Evolutionary conservation across 2,113 vertebrate species (phyloP), one percentile per base, ranked within the genome.

Genomic region (Pomatostomus ruficeps): DNA sequence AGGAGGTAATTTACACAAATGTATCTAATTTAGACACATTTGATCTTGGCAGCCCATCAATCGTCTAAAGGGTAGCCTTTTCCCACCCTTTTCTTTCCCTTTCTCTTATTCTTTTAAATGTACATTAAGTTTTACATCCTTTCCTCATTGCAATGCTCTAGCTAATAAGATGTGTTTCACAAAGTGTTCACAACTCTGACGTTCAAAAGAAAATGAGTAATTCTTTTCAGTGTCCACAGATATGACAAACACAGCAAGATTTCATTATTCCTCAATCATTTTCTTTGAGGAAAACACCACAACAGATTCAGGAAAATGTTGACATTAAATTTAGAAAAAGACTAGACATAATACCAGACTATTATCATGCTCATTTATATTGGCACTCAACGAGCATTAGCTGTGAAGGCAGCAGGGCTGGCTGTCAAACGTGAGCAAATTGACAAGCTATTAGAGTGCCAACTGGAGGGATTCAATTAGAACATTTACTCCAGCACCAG

Each of bases 1-100:
- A 97, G 97, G 98, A 98, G 97, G 98, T 98, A 97, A 98, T 98
- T 98, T 98, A 98, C 97, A 97, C 96, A 98, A 98, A 98, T 97
- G 93, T 95, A 97, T 97, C 96, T 98, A 98, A 98, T 98, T 98
- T 93, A 96, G 97, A 96, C 89, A 95, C 91, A 98, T 96, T 95
- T 98, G 95, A 97, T 98, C 97, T 94, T 96, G 89, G 92, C 94
- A 98, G 94, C 77, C 97, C 98, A 98, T 98, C 98, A 98, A 95
- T 96, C 97, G 97, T 95, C 83, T 91, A 98, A 98, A 98, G 97
- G 97, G 97, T 90, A 98, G 97, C 96, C 97, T 97, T 95, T 97
- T 94, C 78, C 88, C 38, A 12, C 38, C 26, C 58, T 88, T 81
- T 78, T 43, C 14, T 43, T 85, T 92, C 88, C 96, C 94, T 97